Conservation (phyloP, 2,797 vertebrate species). For the Agapornis canus region DNA sequence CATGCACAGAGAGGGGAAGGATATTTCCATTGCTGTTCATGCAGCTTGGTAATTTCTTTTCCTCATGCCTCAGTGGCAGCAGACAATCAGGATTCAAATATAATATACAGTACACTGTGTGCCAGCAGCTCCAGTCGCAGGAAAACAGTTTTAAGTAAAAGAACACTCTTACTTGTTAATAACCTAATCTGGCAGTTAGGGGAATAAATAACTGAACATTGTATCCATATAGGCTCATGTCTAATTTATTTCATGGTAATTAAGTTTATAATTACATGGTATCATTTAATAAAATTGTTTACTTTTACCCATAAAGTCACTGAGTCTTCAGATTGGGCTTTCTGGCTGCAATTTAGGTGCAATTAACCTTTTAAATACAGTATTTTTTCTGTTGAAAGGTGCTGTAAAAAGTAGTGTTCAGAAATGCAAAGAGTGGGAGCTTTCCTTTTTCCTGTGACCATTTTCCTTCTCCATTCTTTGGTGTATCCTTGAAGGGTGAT, state of each 20-base stretch:
- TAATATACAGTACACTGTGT: background rate
- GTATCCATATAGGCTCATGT: slow-evolving; percentile 11
- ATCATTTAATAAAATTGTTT: slow-evolving; percentile 42
- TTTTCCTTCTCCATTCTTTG: background rate
- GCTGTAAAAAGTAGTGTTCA: background rate
- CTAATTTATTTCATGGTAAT: slow-evolving; percentile 68
- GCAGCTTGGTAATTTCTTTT: background rate
- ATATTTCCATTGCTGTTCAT: background rate
- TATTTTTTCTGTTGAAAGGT: slow-evolving; percentile 32
- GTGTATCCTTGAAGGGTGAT: background rate
- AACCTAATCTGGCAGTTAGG: background rate
- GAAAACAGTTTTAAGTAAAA: background rate
- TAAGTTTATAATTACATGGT: slow-evolving; percentile 60
- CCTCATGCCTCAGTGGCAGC: background rate
- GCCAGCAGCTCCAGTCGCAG: background rate
- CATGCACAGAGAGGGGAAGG: background rate
- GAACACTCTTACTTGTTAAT: background rate
- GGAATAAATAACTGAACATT: background rate
- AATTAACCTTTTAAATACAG: slow-evolving; percentile 49
- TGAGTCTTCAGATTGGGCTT: slow-evolving; percentile 31
- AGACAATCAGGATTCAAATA: background rate
- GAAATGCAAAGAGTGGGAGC: background rate
- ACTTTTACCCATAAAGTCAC: slow-evolving; percentile 51
- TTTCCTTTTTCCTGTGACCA: background rate
- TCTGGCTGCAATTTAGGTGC: slow-evolving; percentile 54